A percentile compares a stretch with the other conserved stretches of the same genome.
Evolutionary conservation across 2,113 vertebrate species (phyloP).

Genomic region (Grammomys surdaster): DNA sequence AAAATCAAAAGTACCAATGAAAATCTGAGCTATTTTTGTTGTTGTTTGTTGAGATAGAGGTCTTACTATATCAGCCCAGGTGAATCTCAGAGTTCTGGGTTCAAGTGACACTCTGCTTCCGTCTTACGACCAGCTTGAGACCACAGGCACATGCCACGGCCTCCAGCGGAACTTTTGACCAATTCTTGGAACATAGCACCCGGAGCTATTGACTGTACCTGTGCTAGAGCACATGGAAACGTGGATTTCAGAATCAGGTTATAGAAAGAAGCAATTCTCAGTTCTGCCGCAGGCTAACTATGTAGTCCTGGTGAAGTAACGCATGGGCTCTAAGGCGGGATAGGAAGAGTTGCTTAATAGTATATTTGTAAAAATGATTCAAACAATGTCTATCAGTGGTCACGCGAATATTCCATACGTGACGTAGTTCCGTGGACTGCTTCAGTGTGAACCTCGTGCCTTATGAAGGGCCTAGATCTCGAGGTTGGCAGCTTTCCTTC

Average conservation of each 20-base stretch:
- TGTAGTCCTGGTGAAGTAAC: background rate
- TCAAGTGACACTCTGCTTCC: background rate
- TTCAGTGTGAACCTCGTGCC: background rate
- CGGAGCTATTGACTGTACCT: background rate
- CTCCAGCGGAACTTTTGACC: background rate
- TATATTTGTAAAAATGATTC: background rate
- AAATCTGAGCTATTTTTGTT: slow-evolving; percentile 6
- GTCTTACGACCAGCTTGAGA: background rate
- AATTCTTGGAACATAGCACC: slow-evolving; percentile 31
- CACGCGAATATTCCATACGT: background rate
- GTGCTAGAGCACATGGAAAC: background rate
- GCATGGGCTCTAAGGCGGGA: background rate
- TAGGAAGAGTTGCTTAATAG: background rate
- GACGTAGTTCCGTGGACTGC: background rate
- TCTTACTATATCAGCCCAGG: background rate
- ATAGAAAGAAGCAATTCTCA: slow-evolving; percentile 17
- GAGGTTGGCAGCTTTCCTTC: background rate
- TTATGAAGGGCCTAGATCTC: background rate
- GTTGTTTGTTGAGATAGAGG: background rate
- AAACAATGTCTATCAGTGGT: background rate
- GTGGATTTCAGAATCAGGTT: slow-evolving; percentile 48
- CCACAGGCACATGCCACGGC: too few species aligned
- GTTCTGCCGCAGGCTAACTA: background rate
- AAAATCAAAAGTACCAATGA: background rate
- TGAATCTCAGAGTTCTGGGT: background rate